These are phyloP conservation scores for Brachyalestes nurse DNA, from an alignment of 2,797 vertebrate genomes.

Conservation along the genomic window DNA sequence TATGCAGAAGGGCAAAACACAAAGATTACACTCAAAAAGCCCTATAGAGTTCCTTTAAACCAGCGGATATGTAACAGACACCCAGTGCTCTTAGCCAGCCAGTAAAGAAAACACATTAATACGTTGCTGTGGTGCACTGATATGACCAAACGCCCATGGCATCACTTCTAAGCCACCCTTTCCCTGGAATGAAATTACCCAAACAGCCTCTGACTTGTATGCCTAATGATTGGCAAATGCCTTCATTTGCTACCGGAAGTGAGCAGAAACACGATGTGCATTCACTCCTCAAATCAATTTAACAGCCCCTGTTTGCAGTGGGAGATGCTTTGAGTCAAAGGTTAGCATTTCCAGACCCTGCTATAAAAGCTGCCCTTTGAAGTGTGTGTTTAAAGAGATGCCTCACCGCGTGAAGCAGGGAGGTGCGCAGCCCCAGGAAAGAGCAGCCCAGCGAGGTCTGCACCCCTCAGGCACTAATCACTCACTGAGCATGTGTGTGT, in stretches of 20 bases:
- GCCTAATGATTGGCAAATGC: not conserved
- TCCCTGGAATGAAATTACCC: not conserved
- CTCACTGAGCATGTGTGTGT: conserved; percentile 20
- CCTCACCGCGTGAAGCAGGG: conserved; percentile 53
- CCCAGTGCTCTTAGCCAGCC: not conserved
- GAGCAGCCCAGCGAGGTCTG: conserved; percentile 39
- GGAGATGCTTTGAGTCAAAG: conserved; percentile 72
- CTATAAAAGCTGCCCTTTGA: conserved; percentile 76
- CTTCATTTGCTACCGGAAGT: conserved; percentile 21
- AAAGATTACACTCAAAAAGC: too few species aligned
- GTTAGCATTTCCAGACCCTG: conserved; percentile 70
- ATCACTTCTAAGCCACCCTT: not conserved
- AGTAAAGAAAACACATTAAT: not conserved
- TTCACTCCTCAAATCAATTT: conserved; percentile 36
- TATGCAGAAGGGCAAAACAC: too few species aligned
- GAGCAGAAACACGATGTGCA: conserved; percentile 14
- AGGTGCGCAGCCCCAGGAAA: conserved; percentile 48
- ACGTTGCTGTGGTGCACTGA: not conserved
- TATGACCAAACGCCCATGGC: not conserved
- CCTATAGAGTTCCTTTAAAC: too few species aligned
- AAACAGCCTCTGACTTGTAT: not conserved
- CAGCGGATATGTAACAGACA: not conserved
- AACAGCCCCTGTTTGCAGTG: conserved; percentile 46
- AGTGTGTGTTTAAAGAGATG: conserved; percentile 72
- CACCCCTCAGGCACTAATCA: conserved; percentile 38